Percentiles rank a stretch among this genome's conserved stretches.
Conservation (phyloP, 1,140 invertebrate species). For the Pseudomyrmex concolor region DNA sequence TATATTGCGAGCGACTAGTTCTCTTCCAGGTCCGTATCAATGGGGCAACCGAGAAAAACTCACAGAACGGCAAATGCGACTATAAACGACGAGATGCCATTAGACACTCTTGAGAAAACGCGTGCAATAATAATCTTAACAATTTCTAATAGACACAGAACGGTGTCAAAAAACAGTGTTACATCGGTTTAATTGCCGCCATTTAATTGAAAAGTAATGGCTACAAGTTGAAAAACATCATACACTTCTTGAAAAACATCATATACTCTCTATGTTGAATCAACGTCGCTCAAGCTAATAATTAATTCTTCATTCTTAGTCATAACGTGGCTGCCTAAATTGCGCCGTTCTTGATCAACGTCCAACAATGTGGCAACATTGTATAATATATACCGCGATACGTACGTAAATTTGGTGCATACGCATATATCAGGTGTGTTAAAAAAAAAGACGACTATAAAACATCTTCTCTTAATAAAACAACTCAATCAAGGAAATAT, state of each 20-base stretch:
- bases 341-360: constrained; percentile 53
- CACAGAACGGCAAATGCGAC: constrained; percentile 24
- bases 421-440: background rate
- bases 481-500: background rate
- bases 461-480: background rate
- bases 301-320: constrained; percentile 45
- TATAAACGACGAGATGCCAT: background rate
- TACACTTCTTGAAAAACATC: background rate
- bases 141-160: background rate
- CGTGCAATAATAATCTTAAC: too few species aligned
- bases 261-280: background rate
- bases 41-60: constrained; percentile 49
- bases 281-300: constrained; percentile 9
- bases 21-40: constrained; percentile 66
- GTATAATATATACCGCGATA: constrained; percentile 7
- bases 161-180: background rate
- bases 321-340: constrained; percentile 50
- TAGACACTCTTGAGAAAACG: background rate
- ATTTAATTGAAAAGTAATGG: background rate
- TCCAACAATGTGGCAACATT: constrained; percentile 25
- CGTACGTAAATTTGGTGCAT: background rate
- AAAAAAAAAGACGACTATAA: background rate
- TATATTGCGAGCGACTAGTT: constrained; percentile 66
- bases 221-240: background rate
- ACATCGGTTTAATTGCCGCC: background rate